These are phyloP conservation scores for Thelaira solivaga DNA, from an alignment of 2,888 invertebrate genomes.

Conservation along the genomic window DNA sequence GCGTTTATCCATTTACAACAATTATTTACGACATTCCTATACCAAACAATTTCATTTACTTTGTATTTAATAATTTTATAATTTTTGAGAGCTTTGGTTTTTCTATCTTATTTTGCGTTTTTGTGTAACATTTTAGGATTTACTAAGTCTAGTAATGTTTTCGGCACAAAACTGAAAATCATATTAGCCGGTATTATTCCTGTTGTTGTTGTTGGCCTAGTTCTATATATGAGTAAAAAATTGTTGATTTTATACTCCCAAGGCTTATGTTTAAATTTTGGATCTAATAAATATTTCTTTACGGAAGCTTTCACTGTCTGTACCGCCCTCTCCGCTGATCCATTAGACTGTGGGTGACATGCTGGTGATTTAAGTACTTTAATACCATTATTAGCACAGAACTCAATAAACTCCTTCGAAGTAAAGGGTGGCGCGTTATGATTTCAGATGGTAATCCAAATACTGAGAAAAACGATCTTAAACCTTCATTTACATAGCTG, in stretches of 20 bases:
- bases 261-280: neutral
- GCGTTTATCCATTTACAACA: constrained; percentile 3
- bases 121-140: no score
- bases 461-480: constrained; percentile 9
- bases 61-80: neutral
- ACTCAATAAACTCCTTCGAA: constrained; percentile 9
- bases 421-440: constrained; percentile 38
- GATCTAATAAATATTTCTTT: constrained; percentile 22
- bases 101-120: neutral
- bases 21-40: constrained; percentile 14
- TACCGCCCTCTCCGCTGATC: constrained; percentile 18
- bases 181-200: neutral
- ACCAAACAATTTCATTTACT: neutral
- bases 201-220: neutral
- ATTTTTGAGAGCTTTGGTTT: neutral
- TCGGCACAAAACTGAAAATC: constrained; percentile 6
- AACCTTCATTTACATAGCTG: neutral
- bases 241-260: constrained; percentile 16
- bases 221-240: constrained; percentile 16
- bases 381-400: constrained; percentile 11
- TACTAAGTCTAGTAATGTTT: neutral
- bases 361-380: constrained; percentile 10
- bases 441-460: constrained; percentile 15
- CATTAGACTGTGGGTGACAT: constrained; percentile 23
- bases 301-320: constrained; percentile 15